Conservation (phyloP, 2,113 vertebrate genomes). For the Acanthochromis polyacanthus region DNA sequence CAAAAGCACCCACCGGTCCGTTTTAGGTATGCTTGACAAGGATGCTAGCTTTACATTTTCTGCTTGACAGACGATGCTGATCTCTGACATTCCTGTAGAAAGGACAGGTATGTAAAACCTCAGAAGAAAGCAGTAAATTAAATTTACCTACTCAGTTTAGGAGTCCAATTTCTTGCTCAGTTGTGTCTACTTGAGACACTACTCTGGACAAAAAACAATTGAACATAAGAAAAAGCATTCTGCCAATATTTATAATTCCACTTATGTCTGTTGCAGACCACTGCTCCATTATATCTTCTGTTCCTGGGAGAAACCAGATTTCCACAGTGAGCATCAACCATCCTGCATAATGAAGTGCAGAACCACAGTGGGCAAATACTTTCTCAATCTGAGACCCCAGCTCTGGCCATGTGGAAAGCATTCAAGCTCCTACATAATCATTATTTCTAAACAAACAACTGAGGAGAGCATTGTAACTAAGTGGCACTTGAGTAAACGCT, state of each 20-base stretch:
- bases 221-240: too few relatives aligned
- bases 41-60: not conserved
- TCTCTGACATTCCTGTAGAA: not conserved
- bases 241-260: too few relatives aligned
- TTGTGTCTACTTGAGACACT: too few relatives aligned
- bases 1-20: not conserved
- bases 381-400: conserved; percentile 53
- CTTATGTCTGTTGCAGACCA: not conserved
- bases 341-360: conserved; percentile 49
- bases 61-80: not conserved
- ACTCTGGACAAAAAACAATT: too few relatives aligned
- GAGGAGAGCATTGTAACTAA: conserved; percentile 44
- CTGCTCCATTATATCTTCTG: not conserved
- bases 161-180: too few relatives aligned
- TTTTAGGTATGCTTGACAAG: not conserved
- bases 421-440: conserved; percentile 56
- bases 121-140: too few relatives aligned
- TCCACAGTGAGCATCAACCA: conserved; percentile 27
- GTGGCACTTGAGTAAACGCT: conserved; percentile 40
- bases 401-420: conserved; percentile 64
- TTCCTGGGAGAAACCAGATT: conserved; percentile 38
- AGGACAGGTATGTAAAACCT: not conserved
- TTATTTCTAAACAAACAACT: conserved; percentile 61
- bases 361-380: conserved; percentile 53
- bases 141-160: too few relatives aligned